Base-by-base conservation (phyloP, 1,140 invertebrate species). In the Meteorus sp. region DNA sequence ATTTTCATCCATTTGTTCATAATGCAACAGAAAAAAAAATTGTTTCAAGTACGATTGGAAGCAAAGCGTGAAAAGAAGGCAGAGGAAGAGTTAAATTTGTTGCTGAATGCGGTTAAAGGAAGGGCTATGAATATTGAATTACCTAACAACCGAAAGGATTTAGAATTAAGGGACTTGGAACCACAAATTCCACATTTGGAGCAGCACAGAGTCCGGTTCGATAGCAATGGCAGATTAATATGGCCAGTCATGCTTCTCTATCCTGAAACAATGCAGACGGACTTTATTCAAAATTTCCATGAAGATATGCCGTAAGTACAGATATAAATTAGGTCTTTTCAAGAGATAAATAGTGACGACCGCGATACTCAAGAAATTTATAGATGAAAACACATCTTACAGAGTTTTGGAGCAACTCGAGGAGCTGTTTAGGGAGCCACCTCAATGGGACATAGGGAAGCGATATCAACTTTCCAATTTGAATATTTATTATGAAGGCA, bases 231-330 rank as follows among this genome's bases (percentile, higher is more conserved):
- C 66, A 70, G 82, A 62, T 80, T 94, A 56, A 70, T 90, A 62
- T 94, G 90, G 93, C 92, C 95, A 37, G 85, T 91, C 47, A 77
- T 91, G 33, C 87, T 96, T 66, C 77, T 92, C 13, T 96, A 95
- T 78, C 93, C 93, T 3, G 91, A 95, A 78, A 85, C 84, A 65
- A 74, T 82, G 53, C 83, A 86, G 50, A 86, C 85, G 56, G 90
- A 92, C 72, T 88, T 90, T 66, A 83, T 91, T 56, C 83, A 90
- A 73, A 79, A 85, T 60, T 90, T 93, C 65, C 78, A 85, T 56
- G 92, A 94, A 80, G 82, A 86, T 59, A 77, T 79, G n/a, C 83
- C 78, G 85, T 91, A 81, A 80, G 76, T 77, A 25, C 8, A 41
- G 56, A 17, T 33, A 35, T 13, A 31, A 29, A 9, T 15, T 13